Base-by-base conservation (phyloP, 1,140 invertebrate genomes). In the Mylabris phalerata region DNA sequence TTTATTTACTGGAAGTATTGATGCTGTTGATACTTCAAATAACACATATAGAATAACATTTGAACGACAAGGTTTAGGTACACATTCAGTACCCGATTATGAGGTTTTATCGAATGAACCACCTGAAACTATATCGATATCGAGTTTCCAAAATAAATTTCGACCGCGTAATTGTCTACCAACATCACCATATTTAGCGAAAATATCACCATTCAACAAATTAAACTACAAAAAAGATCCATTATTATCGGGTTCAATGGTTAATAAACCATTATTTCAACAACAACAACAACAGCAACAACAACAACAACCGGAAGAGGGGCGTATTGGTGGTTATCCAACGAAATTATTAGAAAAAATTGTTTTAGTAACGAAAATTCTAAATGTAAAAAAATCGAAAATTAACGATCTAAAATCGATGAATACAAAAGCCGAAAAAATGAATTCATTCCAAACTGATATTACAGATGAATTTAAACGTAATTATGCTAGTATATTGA, bases 1-100 rank as follows among this genome's bases (percentile, higher is more conserved):
- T 10, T 79, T 99, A 26, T 98, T 98, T 70, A 95, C 90, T 52
- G 97, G 96, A 5, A 90, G 86, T 42, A 93, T 99, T 60, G 95
- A 98, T 77, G 97, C 95, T 40, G 88, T 98, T n/a, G 94, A 98
- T 72, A 95, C 94, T 2, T 89, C 93, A 3, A 94, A 95, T 71
- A 95, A 95, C 71, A 94, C 92, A n/a, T 99, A 99, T 72, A 82
- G 97, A 67, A 93, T 99, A 55, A 94, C 92, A 1, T 99, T 99
- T 78, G 95, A 98, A 73, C 80, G 94, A 57, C 83, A 85, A 43
- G 94, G 93, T 9, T 78, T 98, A 27, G 95, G 95, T 4, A 97
- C 95, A 9, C 93, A 96, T 74, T 96, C 95, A 52, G 91, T 98
- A 54, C 93, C 93, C 11, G 95, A 98, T 79, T 96, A 88, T 79